A percentile compares a stretch with the other conserved stretches of the same genome.
These are phyloP conservation scores for Dissostichus mawsoni DNA, from an alignment of 2,113 vertebrate genomes.

Conservation along the genomic window DNA sequence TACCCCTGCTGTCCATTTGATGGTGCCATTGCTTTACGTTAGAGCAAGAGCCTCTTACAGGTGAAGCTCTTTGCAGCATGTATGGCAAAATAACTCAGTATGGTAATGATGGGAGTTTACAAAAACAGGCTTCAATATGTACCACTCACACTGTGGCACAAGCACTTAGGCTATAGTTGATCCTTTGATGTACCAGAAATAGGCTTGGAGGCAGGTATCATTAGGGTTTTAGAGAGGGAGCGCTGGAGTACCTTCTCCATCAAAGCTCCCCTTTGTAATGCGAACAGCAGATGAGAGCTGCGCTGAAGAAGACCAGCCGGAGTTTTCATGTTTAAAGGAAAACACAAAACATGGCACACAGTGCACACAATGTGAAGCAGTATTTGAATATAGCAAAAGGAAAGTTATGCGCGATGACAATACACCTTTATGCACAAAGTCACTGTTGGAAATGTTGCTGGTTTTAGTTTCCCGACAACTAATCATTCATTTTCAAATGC, in stretches of 20 bases:
- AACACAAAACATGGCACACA: slow-evolving; percentile 28
- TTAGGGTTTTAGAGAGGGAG: slow-evolving; percentile 63
- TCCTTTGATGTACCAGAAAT: slow-evolving; percentile 77
- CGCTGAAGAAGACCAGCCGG: slow-evolving; percentile 24
- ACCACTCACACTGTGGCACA: slow-evolving; percentile 51
- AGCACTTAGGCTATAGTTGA: slow-evolving; percentile 72
- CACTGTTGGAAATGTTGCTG: neutral
- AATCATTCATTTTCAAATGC: neutral
- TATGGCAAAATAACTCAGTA: slow-evolving; percentile 31
- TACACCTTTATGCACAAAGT: neutral
- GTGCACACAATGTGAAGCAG: slow-evolving; percentile 5
- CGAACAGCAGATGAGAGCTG: slow-evolving; percentile 53
- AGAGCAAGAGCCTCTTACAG: neutral
- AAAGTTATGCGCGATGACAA: neutral
- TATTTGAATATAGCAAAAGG: neutral
- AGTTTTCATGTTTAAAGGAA: slow-evolving; percentile 48
- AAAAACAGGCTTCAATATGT: slow-evolving; percentile 40
- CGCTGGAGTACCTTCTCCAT: slow-evolving; percentile 52
- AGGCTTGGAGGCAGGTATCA: slow-evolving; percentile 70
- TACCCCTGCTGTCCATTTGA: slow-evolving; percentile 51
- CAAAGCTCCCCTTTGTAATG: slow-evolving; percentile 74
- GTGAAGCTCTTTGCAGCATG: neutral
- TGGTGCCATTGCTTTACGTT: slow-evolving; percentile 64
- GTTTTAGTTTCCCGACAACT: neutral
- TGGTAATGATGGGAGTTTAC: slow-evolving; percentile 61